Evolutionary conservation across 2,888 invertebrate genomes (phyloP).

Genomic region (Cephus rjabovi): DNA sequence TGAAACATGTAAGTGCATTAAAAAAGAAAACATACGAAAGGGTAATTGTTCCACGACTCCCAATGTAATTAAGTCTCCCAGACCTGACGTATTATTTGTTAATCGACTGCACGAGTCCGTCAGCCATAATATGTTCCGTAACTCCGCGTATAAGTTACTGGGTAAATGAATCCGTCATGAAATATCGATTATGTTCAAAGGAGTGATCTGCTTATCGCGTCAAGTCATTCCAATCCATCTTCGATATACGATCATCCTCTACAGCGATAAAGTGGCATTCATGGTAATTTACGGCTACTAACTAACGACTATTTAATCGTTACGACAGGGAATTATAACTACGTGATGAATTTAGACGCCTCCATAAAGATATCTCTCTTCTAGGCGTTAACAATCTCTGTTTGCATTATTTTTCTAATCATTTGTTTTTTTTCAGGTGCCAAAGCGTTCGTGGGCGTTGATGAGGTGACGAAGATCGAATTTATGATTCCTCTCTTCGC

Average conservation of each 20-base stretch:
- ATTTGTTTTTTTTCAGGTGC: slow-evolving; percentile 69
- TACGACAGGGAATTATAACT: not conserved
- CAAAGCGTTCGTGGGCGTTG: slow-evolving; percentile 79
- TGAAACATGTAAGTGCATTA: too few relatives aligned
- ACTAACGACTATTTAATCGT: not conserved
- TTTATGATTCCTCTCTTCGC: slow-evolving; percentile 88
- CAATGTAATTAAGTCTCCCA: not conserved
- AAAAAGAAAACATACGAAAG: too few relatives aligned
- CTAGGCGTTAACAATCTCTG: not conserved
- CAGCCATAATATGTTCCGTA: not conserved
- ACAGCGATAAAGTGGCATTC: not conserved
- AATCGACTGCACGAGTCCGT: not conserved
- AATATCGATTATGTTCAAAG: not conserved
- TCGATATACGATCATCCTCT: not conserved
- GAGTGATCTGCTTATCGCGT: not conserved
- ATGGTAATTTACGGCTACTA: not conserved
- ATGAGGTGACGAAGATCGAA: slow-evolving; percentile 82
- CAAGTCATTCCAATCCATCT: not conserved
- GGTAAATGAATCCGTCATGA: not conserved
- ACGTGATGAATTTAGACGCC: not conserved
- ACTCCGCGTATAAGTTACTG: not conserved
- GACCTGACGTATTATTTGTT: not conserved
- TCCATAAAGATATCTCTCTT: not conserved
- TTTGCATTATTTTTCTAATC: slow-evolving; percentile 20
- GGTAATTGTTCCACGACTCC: too few relatives aligned